Base-by-base conservation (phyloP, 2,797 vertebrate species). In the Cottoperca gobio region DNA sequence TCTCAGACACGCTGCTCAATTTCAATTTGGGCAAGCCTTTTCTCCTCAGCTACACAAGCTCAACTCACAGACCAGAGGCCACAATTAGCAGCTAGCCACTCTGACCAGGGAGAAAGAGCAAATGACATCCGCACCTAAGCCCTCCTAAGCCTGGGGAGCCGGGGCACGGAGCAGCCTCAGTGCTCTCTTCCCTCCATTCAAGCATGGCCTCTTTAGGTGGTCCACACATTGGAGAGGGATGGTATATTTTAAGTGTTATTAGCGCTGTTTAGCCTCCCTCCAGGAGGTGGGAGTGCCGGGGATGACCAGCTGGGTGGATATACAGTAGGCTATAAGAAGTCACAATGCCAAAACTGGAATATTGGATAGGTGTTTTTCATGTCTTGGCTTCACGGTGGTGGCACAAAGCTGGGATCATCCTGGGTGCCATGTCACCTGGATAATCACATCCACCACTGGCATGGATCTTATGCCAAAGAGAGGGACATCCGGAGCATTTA, bases 31-130 rank as follows among this genome's bases (percentile, higher is more conserved):
- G 84, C 82, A 89, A 92, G 79, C 67, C 81, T 81, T 92, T 90
- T 79, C 89, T 90, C 86, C 79, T 66, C 81, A 87, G 89, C 86
- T 78, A 89, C 83, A 89, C 88, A 88, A 85, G 82, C 89, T 92
- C 80, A 90, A 85, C 90, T 91, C 90, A 93, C 91, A 92, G 89
- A 90, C 87, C 92, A 91, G 82, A 76, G 84, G 87, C 90, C 86
- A 93, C 94, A 95, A 95, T 95, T 95, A 95, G 90, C 86, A 82
- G 87, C 91, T 89, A 92, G 89, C 86, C 87, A 88, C 84, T 89
- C 86, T 77, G 88, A 89, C 88, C 89, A 91, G 88, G 90, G 88
- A 86, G 84, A 89, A 90, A 84, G 87, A 86, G 84, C 86, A 91
- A 91, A 94, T 91, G 86, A 91, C 90, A 93, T 92, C 88, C 81